phyloP scores from a whole-genome alignment of 2,797 vertebrate species.

The Mormyrops boulengeri region DNA sequence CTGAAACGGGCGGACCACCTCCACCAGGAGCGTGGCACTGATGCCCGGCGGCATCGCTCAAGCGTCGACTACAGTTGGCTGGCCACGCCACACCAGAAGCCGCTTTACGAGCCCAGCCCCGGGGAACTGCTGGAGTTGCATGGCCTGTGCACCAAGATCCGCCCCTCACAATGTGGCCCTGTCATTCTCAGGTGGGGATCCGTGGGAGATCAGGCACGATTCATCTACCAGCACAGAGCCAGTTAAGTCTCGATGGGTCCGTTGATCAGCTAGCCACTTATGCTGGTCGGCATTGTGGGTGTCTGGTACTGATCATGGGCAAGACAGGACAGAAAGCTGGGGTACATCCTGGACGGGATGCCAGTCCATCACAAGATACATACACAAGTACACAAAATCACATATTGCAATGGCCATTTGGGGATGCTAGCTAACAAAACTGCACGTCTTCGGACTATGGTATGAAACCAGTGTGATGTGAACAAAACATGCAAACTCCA shows the following conservation, averaged over 20 bases:
- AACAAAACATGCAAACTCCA: background rate
- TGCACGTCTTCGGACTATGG: background rate
- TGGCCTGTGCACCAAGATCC: slow-evolving; percentile 42
- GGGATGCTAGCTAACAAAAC: background rate
- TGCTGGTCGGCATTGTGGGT: background rate
- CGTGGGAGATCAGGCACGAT: background rate
- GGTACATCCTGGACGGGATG: background rate
- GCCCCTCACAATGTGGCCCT: slow-evolving; percentile 39
- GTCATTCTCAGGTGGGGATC: slow-evolving; percentile 39
- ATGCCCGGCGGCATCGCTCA: slow-evolving; percentile 31
- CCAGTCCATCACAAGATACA: background rate
- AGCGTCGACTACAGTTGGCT: slow-evolving; percentile 48
- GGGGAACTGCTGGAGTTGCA: slow-evolving; percentile 41
- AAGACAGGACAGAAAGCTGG: background rate
- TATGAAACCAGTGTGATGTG: background rate
- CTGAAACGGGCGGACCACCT: slow-evolving; percentile 33
- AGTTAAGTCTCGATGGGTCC: background rate
- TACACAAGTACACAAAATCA: background rate
- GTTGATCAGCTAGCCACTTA: background rate
- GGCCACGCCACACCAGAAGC: slow-evolving; percentile 28
- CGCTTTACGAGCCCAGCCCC: slow-evolving; percentile 31
- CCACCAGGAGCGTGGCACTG: slow-evolving; percentile 34
- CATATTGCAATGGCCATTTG: background rate
- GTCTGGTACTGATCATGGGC: background rate
- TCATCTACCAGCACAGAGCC: background rate